Conservation (phyloP, 1,140 invertebrate species). For the Phortica variegata region DNA sequence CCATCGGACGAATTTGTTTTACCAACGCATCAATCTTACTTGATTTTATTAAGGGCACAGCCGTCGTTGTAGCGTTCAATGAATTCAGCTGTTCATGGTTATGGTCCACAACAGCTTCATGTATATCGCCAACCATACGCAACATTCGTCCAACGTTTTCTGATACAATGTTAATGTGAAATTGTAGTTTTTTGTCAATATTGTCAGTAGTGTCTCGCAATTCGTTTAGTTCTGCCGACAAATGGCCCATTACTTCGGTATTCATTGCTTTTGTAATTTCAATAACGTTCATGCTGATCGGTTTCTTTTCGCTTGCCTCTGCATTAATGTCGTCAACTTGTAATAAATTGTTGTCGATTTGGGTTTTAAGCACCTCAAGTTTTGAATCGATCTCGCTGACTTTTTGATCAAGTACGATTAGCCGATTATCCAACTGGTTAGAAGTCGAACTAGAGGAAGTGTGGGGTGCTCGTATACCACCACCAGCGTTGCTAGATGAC, state of each 20-base stretch:
- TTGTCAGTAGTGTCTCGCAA: conserved; percentile 72
- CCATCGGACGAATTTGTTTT: conserved; percentile 77
- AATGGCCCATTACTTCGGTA: conserved; percentile 73
- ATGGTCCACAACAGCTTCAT: conserved; percentile 75
- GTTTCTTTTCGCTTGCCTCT: conserved; percentile 81
- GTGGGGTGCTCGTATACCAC: conserved; percentile 18
- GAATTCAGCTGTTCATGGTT: conserved; percentile 53
- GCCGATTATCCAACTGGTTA: conserved; percentile 62
- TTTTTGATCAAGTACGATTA: conserved; percentile 75
- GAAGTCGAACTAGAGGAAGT: conserved; percentile 23
- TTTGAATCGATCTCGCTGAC: conserved; percentile 79
- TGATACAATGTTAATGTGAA: conserved; percentile 79
- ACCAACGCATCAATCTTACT: conserved; percentile 78
- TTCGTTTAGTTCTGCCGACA: conserved; percentile 73
- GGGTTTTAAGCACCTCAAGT: conserved; percentile 73
- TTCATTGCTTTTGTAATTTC: conserved; percentile 78
- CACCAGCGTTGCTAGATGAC: not conserved
- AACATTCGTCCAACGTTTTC: conserved; percentile 77
- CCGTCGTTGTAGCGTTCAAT: conserved; percentile 60
- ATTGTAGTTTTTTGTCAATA: conserved; percentile 79
- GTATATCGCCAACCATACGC: conserved; percentile 75
- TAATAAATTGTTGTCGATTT: conserved; percentile 78
- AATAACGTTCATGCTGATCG: conserved; percentile 74
- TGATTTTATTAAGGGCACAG: conserved; percentile 61
- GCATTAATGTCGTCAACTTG: conserved; percentile 78